Base-by-base conservation (phyloP, 1,140 invertebrate species). In the Drosophila erecta region DNA sequence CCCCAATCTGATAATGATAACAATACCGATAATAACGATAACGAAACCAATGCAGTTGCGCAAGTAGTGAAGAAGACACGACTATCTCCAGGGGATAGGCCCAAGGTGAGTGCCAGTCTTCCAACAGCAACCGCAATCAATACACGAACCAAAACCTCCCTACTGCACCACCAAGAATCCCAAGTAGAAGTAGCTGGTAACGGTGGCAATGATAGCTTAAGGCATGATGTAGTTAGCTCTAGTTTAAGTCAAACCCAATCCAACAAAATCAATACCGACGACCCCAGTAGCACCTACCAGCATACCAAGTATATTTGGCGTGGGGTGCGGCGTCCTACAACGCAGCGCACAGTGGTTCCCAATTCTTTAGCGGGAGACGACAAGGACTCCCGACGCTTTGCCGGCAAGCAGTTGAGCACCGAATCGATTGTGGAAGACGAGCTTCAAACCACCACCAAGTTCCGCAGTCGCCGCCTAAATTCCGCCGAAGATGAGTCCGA, bases 181-280 rank as follows among this genome's bases (percentile, higher is more conserved):
- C 69, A 76, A 30, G 56, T 77, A 79, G 69, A 79, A 27, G 44
- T 76, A 79, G 73, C 57, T 83, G 90, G 90, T 92, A 78, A 79
- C 80, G 78, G 79, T 90, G 75, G 72, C 81, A 81, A 76, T 44
- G 41, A 44, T 90, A 91, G 49, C 73, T 60, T 91, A 91, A 91
- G 73, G 86, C 90, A 91, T 90, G 86, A 79, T 46, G 67, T 87
- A 89, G 78, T 71, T 90, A 85, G 69, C 54, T 46, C 51, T 91
- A 91, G 37, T 71, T 81, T 91, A 91, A 91, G 77, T 70, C 20
- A 71, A 70, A 24, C 67, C 65, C 64, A 17, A 30, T 10, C 30
- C 30, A 38, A 44, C 38, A 70, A 60, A 50, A 69, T 60, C 40
- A 46, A 65, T 49, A 38, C 27, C 49, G 49, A 62, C 49, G 54